These are phyloP conservation scores for Rhagoletis pomonella DNA, from an alignment of 1,140 invertebrate species.

Conservation along the genomic window DNA sequence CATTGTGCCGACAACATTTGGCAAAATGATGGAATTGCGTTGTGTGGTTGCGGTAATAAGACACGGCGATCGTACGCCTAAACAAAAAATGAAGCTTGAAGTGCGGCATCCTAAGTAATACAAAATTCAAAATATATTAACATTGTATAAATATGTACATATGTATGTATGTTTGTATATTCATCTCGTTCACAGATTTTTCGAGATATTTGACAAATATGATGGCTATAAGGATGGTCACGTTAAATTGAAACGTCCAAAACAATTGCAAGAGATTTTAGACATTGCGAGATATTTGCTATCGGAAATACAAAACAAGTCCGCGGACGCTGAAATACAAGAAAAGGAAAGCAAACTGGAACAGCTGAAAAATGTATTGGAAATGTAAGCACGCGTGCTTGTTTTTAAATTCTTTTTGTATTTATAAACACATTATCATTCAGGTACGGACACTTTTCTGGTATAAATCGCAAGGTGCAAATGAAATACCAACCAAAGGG, in stretches of 20 bases:
- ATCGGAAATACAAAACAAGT: slow-evolving; percentile 89
- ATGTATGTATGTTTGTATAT: slow-evolving; percentile 58
- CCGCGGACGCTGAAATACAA: slow-evolving; percentile 93
- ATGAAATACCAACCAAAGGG: slow-evolving; percentile 99
- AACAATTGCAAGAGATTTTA: slow-evolving; percentile 97
- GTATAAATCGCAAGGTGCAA: slow-evolving; percentile 99
- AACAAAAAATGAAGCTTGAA: slow-evolving; percentile 99
- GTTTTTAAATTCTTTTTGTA: slow-evolving; percentile 8
- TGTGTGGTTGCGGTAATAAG: slow-evolving; percentile 99
- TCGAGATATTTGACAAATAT: slow-evolving; percentile 98
- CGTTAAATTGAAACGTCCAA: slow-evolving; percentile 97
- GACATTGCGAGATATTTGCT: slow-evolving; percentile 94
- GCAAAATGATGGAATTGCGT: slow-evolving; percentile 99
- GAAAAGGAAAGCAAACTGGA: slow-evolving; percentile 97
- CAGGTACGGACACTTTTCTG: slow-evolving; percentile 99
- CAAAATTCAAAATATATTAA: not conserved
- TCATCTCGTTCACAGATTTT: slow-evolving; percentile 83
- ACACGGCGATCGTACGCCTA: slow-evolving; percentile 98
- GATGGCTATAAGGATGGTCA: slow-evolving; percentile 96
- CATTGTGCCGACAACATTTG: slow-evolving; percentile 98
- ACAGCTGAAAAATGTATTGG: slow-evolving; percentile 97
- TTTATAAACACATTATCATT: slow-evolving; percentile 54
- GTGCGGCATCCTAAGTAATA: slow-evolving; percentile 96
- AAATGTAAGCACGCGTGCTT: slow-evolving; percentile 88
- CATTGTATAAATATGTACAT: slow-evolving; percentile 26